A percentile compares a stretch with the other conserved stretches of the same genome.
These are phyloP conservation scores for Morone saxatilis DNA, from an alignment of 2,113 vertebrate genomes.

Conservation along the genomic window DNA sequence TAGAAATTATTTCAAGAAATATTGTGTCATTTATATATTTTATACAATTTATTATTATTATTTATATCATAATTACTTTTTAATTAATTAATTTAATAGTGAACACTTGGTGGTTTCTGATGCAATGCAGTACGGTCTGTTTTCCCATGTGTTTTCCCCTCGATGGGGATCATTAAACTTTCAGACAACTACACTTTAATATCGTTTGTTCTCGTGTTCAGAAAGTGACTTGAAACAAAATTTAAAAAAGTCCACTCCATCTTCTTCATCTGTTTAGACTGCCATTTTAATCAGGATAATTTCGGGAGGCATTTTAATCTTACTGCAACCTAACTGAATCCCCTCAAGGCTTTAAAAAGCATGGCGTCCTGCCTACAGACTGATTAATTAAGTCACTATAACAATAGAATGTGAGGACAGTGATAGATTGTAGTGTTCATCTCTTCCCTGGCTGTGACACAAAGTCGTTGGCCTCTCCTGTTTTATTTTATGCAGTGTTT, in stretches of 20 bases:
- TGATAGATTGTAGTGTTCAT: slow-evolving; percentile 58
- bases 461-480: slow-evolving; percentile 26
- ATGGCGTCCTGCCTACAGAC: slow-evolving; percentile 28
- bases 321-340: not conserved
- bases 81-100: fast-evolving
- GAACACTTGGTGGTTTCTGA: not conserved
- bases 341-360: slow-evolving; percentile 16
- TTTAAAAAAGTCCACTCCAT: slow-evolving; percentile 27
- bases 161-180: slow-evolving; percentile 26
- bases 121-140: not conserved
- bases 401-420: slow-evolving; percentile 48
- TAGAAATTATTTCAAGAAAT: not conserved
- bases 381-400: slow-evolving; percentile 58
- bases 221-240: slow-evolving; percentile 10
- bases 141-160: not conserved
- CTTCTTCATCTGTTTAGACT: slow-evolving; percentile 33
- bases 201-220: not conserved
- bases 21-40: not conserved
- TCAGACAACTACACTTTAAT: slow-evolving; percentile 24
- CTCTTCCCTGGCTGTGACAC: slow-evolving; percentile 27
- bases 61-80: not conserved
- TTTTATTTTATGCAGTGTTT: slow-evolving; percentile 22
- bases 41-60: not conserved
- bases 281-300: slow-evolving; percentile 26
- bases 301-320: slow-evolving; percentile 48